Conservation (phyloP, 2,797 vertebrate species). For the Uromys caudimaculatus region DNA sequence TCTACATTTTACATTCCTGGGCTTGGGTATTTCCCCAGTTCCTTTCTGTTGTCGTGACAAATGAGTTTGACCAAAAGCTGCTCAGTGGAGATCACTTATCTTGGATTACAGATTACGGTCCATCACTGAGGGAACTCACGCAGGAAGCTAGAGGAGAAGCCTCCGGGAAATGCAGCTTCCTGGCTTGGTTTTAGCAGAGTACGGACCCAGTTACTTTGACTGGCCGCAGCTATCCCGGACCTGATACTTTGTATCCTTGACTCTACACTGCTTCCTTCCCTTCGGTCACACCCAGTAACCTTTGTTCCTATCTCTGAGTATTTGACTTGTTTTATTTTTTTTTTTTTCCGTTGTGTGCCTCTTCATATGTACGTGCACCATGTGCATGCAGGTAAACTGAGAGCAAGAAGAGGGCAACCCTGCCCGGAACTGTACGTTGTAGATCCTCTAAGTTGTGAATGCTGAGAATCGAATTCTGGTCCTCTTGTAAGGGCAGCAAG, state of each 20-base stretch:
- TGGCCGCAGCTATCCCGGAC: not conserved
- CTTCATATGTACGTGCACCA: no score
- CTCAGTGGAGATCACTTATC: not conserved
- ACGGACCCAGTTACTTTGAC: no score
- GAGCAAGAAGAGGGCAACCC: no score
- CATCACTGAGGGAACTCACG: not conserved
- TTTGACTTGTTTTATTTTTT: not conserved
- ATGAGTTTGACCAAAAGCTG: not conserved
- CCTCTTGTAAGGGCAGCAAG: no score
- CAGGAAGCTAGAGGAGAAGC: not conserved
- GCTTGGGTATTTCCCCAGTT: not conserved
- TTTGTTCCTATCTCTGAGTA: not conserved
- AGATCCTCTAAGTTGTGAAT: no score
- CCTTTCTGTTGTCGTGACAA: not conserved
- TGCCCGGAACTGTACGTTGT: not conserved
- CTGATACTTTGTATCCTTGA: not conserved
- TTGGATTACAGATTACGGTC: not conserved
- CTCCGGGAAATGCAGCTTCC: rapidly evolving
- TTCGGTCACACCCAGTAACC: no score
- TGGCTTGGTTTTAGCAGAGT: not conserved
- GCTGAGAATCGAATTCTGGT: not conserved
- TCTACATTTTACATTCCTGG: not conserved
- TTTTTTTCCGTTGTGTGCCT: not conserved
- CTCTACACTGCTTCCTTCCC: no score
- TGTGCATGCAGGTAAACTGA: not conserved